Percentiles rank a stretch among this genome's conserved stretches.
phyloP scores from a whole-genome alignment of 2,888 invertebrate genomes.

The Margaritifera margaritifera region DNA sequence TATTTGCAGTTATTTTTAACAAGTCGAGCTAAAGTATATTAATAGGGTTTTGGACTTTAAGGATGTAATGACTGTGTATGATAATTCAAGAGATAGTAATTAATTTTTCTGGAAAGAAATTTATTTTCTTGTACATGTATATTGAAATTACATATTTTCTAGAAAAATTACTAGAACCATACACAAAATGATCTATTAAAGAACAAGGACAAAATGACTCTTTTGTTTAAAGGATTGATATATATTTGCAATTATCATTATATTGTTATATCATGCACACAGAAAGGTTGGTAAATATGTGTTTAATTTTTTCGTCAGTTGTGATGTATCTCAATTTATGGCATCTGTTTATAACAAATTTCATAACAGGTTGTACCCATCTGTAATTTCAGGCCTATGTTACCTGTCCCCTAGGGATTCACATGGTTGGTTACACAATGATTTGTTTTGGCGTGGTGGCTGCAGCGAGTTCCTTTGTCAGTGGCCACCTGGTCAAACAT shows the following conservation, averaged over 20 bases:
- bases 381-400: constrained; percentile 63
- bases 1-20: background rate
- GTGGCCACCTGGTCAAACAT: constrained; percentile 93
- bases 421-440: constrained; percentile 96
- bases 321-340: background rate
- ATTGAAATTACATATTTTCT: too few species aligned
- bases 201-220: too few species aligned
- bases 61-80: too few species aligned
- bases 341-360: background rate
- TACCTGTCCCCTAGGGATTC: constrained; percentile 79
- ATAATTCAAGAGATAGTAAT: too few species aligned
- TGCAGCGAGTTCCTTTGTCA: constrained; percentile 90
- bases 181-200: too few species aligned
- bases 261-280: too few species aligned
- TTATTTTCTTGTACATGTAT: too few species aligned
- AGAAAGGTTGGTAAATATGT: too few species aligned
- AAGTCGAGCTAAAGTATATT: background rate
- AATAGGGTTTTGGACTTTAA: background rate
- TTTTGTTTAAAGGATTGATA: too few species aligned
- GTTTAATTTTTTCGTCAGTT: background rate
- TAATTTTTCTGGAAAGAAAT: too few species aligned
- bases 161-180: too few species aligned
- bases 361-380: background rate
- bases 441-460: constrained; percentile 96
- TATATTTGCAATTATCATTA: too few species aligned